phyloP scores from a whole-genome alignment of 2,113 vertebrate species.

The Siphamia tubifer region DNA sequence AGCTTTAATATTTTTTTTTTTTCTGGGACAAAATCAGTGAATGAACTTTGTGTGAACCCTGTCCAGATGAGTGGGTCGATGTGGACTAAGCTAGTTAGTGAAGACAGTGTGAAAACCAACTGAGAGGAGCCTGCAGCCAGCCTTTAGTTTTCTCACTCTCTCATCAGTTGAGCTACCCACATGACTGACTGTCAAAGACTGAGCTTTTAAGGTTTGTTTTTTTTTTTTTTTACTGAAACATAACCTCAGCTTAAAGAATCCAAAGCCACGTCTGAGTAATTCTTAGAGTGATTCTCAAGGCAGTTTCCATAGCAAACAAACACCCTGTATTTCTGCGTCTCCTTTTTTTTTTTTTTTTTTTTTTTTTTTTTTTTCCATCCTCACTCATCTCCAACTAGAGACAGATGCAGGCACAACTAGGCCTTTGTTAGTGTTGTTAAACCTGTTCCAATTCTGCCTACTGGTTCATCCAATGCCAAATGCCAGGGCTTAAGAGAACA shows the following conservation, averaged over 20 bases:
- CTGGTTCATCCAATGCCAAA: constrained; percentile 45
- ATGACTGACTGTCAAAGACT: background rate
- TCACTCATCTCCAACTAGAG: background rate
- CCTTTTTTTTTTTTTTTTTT: too few species aligned
- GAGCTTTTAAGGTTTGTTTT: background rate
- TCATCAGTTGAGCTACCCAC: background rate
- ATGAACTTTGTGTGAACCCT: constrained; percentile 9
- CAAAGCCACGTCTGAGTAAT: background rate
- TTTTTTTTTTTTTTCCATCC: too few species aligned
- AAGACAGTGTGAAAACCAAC: background rate
- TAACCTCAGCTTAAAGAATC: background rate
- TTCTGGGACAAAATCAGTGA: background rate
- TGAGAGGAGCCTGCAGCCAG: constrained; percentile 1
- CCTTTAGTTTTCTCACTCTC: background rate
- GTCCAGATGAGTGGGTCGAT: background rate
- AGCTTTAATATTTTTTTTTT: background rate
- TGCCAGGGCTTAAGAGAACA: constrained; percentile 43
- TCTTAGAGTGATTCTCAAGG: background rate
- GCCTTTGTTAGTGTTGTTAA: constrained; percentile 53
- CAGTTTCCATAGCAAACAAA: background rate
- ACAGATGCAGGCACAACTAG: constrained; percentile 8
- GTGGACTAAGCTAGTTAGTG: constrained; percentile 5
- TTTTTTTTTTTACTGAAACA: background rate
- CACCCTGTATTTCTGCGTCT: background rate
- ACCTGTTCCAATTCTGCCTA: constrained; percentile 11